Evolutionary conservation across 2,888 invertebrate genomes (phyloP), one percentile per base, ranked within the genome.

Genomic region (Latheticus oryzae): DNA sequence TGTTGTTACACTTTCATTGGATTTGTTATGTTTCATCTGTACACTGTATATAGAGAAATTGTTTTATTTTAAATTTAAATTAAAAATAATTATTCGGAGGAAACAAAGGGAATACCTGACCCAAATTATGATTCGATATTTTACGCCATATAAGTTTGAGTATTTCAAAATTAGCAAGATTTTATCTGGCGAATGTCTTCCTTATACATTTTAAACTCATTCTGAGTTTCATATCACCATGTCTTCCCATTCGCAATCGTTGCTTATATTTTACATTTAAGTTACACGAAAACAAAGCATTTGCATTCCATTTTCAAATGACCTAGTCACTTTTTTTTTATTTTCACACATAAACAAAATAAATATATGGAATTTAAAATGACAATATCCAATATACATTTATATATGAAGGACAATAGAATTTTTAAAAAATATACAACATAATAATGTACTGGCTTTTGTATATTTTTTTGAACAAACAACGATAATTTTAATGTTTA

Each of bases 171-270:
- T 59, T 60, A 55, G 52, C 62, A 58, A 51, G 58, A 51, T 57
- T 62, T 65, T 67, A 65, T 66, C 62, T 59, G 65, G 65, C 57
- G 60, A 61, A 67, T 60, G 73, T 73, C 73, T 73, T 73, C 73
- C 73, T 72, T 67, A 65, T 67, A 70, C 65, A 68, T 66, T 66
- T 64, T 54, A 59, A 66, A 66, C 67, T 68, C 64, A 37, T 17
- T 61, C 58, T 66, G 65, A 66, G 67, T 67, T 68, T 66, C 73
- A 74, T 74, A 73, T 74, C 73, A 73, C 69, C 70, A 65, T 65
- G 70, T 70, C 70, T 70, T 70, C 70, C 70, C 67, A 67, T 65
- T 64, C 43, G 52, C 45, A 30, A 58, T 52, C 37, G 43, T 58
- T n/a, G n/a, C n/a, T n/a, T n/a, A n/a, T n/a, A n/a, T n/a, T n/a